phyloP scores from a whole-genome alignment of 2,888 invertebrate species.

The Dorcus parallelipipedus region DNA sequence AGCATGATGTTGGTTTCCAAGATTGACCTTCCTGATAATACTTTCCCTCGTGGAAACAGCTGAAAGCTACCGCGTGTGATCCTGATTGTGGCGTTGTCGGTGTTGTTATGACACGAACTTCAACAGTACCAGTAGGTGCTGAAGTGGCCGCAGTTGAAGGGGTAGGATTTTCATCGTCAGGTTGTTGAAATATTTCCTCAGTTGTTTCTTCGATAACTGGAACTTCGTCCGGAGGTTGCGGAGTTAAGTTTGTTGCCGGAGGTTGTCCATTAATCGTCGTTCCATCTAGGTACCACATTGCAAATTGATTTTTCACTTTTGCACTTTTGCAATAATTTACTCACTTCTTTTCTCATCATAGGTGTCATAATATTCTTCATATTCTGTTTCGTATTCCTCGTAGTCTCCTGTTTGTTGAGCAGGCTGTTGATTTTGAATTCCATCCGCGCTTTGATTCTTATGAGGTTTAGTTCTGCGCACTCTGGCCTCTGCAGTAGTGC shows the following conservation, averaged over 20 bases:
- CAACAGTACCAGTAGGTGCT: slow-evolving; percentile 36
- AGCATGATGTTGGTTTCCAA: slow-evolving; percentile 68
- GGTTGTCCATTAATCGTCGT: background rate
- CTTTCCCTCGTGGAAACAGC: slow-evolving; percentile 59
- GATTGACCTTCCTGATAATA: slow-evolving; percentile 65
- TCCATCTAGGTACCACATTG: no score
- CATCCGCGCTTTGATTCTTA: slow-evolving; percentile 2
- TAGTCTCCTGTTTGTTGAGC: slow-evolving; percentile 37
- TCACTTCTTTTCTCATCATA: slow-evolving; percentile 10
- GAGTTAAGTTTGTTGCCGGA: slow-evolving; percentile 28
- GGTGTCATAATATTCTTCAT: slow-evolving; percentile 29
- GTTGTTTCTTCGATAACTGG: slow-evolving; percentile 20
- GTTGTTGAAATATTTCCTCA: slow-evolving; percentile 38
- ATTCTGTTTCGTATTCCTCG: slow-evolving; percentile 38
- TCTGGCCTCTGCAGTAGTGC: slow-evolving; percentile 32
- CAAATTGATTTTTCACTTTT: no score
- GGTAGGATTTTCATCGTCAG: slow-evolving; percentile 42
- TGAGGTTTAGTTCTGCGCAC: slow-evolving; percentile 26
- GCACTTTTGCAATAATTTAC: background rate
- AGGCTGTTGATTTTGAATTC: slow-evolving; percentile 39
- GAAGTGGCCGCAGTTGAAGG: slow-evolving; percentile 13
- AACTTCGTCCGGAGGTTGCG: slow-evolving; percentile 43
- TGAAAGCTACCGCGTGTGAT: slow-evolving; percentile 30
- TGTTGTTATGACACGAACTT: slow-evolving; percentile 30
- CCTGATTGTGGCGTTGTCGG: slow-evolving; percentile 24